Conservation (phyloP, 2,888 invertebrate species). For the Pyrrhosoma nymphula region DNA sequence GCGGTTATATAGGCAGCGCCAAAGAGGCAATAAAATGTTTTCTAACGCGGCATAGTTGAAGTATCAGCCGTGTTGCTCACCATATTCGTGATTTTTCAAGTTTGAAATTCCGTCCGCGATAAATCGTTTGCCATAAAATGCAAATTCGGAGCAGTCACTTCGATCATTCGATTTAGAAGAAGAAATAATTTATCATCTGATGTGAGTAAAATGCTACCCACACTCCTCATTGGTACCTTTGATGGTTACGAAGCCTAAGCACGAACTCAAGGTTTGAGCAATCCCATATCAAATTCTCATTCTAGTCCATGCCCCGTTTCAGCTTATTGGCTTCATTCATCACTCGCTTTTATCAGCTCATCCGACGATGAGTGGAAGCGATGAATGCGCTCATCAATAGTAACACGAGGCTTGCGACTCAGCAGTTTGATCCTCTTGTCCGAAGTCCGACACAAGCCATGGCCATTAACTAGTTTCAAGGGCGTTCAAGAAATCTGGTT, state of each 20-base stretch:
- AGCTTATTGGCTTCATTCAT: neutral
- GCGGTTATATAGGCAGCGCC: neutral
- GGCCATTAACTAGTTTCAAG: neutral
- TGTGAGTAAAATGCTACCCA: neutral
- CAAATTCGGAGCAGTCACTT: neutral
- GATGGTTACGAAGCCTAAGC: neutral
- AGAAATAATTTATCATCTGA: neutral
- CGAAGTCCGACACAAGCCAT: neutral
- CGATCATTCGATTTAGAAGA: neutral
- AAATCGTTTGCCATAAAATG: constrained; percentile 25
- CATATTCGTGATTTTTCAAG: neutral
- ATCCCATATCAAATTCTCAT: neutral
- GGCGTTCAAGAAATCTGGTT: too few relatives aligned
- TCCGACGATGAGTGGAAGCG: neutral
- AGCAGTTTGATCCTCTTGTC: neutral
- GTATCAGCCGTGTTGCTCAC: neutral
- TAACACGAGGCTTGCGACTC: neutral
- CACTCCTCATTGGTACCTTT: neutral
- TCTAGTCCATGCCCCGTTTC: neutral
- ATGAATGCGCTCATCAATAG: neutral
- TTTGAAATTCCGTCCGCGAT: neutral
- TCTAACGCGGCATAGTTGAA: neutral
- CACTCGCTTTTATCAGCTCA: neutral
- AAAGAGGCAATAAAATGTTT: constrained; percentile 22
- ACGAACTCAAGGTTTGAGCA: neutral